Evolutionary conservation across 2,113 vertebrate genomes (phyloP).

Genomic region (Lophotis ruficrista): DNA sequence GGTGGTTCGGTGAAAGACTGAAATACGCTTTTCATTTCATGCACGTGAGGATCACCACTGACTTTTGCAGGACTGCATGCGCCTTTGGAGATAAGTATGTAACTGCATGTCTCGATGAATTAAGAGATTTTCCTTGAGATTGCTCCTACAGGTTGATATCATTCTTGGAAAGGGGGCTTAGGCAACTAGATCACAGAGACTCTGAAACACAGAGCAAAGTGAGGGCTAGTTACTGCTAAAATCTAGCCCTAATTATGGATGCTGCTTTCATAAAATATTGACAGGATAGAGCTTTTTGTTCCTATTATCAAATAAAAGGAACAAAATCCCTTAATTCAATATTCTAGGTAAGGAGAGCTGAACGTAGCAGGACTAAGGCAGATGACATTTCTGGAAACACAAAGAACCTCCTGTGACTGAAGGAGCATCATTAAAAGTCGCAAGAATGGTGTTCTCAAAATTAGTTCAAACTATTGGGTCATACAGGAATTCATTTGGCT

Average conservation of each 20-base stretch:
- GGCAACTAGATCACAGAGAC: background rate
- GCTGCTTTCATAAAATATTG: background rate
- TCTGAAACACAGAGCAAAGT: background rate
- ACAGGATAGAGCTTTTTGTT: background rate
- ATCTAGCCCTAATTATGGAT: background rate
- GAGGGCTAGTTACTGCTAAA: background rate
- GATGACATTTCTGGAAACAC: background rate
- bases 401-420: background rate
- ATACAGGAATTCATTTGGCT: background rate
- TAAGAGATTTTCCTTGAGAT: background rate
- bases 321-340: background rate
- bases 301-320: background rate
- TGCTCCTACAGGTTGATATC: background rate
- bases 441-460: background rate
- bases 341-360: background rate
- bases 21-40: background rate
- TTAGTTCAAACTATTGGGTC: background rate
- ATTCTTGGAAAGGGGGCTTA: background rate
- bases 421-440: background rate
- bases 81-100: background rate
- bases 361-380: background rate
- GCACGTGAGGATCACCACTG: fast-evolving
- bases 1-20: background rate
- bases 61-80: background rate
- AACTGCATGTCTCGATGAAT: background rate